phyloP scores from a whole-genome alignment of 2,888 invertebrate genomes.

The Prosapia bicincta region DNA sequence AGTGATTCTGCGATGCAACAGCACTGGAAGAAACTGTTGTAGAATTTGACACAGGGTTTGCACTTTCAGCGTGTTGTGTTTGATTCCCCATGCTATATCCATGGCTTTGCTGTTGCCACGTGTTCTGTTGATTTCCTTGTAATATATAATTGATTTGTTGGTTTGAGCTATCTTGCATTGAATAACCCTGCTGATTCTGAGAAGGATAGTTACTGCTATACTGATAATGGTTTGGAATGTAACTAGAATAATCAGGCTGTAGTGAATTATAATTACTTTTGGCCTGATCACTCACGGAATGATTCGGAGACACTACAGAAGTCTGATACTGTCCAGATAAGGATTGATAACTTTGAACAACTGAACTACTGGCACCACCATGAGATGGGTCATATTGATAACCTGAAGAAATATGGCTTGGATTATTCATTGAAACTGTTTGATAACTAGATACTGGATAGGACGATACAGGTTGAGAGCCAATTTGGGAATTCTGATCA shows the following conservation, averaged over 20 bases:
- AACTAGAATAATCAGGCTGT: neutral
- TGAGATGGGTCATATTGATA: neutral
- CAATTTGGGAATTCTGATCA: conserved; percentile 2
- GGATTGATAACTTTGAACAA: neutral
- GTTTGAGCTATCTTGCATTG: neutral
- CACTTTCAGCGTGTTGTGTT: neutral
- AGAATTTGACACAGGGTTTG: neutral
- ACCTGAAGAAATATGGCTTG: neutral
- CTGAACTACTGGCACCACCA: neutral
- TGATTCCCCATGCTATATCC: neutral
- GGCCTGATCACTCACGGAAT: neutral
- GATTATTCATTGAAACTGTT: neutral
- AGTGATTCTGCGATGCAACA: neutral
- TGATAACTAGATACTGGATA: neutral
- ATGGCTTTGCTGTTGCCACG: neutral
- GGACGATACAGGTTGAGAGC: neutral
- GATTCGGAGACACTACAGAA: neutral
- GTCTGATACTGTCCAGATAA: neutral
- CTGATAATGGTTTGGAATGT: neutral
- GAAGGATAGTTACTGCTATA: neutral
- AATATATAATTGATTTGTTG: neutral
- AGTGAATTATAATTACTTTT: neutral
- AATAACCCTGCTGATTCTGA: neutral
- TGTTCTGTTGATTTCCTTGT: neutral
- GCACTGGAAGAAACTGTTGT: neutral